These are phyloP conservation scores for Monochamus alternatus DNA, from an alignment of 2,888 invertebrate species.

Conservation along the genomic window DNA sequence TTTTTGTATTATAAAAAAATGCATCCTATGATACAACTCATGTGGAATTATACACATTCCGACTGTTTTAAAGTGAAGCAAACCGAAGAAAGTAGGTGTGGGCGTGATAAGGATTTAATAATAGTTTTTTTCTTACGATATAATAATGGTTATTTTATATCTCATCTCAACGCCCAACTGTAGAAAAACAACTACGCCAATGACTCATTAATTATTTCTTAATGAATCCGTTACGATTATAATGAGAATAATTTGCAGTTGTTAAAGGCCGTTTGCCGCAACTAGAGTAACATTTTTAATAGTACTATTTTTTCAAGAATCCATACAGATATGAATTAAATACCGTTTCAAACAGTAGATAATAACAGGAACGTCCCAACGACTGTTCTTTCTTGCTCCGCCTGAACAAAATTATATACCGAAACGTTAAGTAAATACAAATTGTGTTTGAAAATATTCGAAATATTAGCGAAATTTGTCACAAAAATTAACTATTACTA, in stretches of 20 bases:
- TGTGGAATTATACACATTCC: too few relatives aligned
- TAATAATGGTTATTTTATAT: background rate
- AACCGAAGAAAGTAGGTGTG: too few relatives aligned
- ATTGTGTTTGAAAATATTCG: too few relatives aligned
- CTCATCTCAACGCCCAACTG: background rate
- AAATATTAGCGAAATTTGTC: too few relatives aligned
- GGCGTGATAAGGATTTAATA: background rate
- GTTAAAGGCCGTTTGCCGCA: background rate
- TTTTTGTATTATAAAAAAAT: too few relatives aligned
- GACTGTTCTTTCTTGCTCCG: too few relatives aligned
- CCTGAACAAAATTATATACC: too few relatives aligned
- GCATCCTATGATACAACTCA: too few relatives aligned
- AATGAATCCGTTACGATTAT: slow-evolving; percentile 1
- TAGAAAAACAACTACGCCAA: background rate
- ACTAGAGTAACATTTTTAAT: background rate
- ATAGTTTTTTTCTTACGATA: background rate
- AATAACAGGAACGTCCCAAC: background rate
- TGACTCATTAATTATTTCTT: background rate
- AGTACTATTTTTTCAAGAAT: slow-evolving; percentile 1
- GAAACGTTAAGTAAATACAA: too few relatives aligned
- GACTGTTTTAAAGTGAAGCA: too few relatives aligned
- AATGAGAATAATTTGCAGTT: background rate
- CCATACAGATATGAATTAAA: background rate
- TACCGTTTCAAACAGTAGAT: slow-evolving; percentile 10
- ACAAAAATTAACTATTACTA: too few relatives aligned